Evolutionary conservation across 2,888 invertebrate genomes (phyloP), one percentile per base, ranked within the genome.

Genomic region (Drosophila dives): DNA sequence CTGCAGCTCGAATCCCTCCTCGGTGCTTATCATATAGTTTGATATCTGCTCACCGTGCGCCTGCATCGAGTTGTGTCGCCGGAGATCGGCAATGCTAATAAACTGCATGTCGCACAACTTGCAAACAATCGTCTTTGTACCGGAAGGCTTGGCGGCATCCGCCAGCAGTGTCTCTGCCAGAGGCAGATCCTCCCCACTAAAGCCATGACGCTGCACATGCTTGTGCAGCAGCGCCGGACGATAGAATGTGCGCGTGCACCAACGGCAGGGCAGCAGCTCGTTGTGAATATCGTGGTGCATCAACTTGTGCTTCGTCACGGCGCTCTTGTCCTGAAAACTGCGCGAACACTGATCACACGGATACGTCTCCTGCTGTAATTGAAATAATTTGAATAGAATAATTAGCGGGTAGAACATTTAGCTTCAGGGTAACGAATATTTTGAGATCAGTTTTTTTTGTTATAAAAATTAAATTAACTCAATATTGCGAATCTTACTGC

Each of bases 11-110:
- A 91, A 92, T 3, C 93, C 93, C 11, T 88, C 77, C 33, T 89
- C 84, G 48, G 92, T 92, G 36, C 90, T 90, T 20, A 92, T 92
- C 51, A 92, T 91, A 81, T 93, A 93, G 63, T 83, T 86, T 42
- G 73, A 36, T 0, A 62, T 12, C 20, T 70, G 70, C 2, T 60
- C 48, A 20, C 34, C 50, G 49, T 87, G 87, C 0, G 53, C 70
- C 56, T 58, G 75, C 67, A 83, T 79, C 5, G 72, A 63, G 11
- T 87, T 85, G 61, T 92, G 92, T 0, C 85, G 60, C 0, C 81
- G 82, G 42, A 92, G 67, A 20, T 89, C 85, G 5, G 64, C 67
- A 26, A 91, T 79, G 26, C 70, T 89, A 10, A 83, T 58, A 23
- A 91, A 92, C 17, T 83, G 78, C 54, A 86, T 59, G 29, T 85